Evolutionary conservation across 2,888 invertebrate species (phyloP).

Genomic region (Leptura quadrifasciata): DNA sequence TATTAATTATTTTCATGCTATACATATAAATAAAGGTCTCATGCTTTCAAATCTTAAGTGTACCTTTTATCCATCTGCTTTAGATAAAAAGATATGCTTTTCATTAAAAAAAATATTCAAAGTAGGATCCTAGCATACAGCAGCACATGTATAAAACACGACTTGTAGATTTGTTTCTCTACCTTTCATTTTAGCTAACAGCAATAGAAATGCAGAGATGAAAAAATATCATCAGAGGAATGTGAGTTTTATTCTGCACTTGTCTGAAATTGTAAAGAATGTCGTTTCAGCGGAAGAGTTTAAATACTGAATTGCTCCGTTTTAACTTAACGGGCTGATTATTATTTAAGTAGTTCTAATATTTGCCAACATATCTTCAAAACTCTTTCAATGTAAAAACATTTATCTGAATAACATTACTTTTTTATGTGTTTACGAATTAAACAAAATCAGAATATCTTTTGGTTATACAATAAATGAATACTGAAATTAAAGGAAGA

Average conservation of each 20-base stretch:
- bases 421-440: not conserved
- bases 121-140: not conserved
- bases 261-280: constrained; percentile 13
- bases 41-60: constrained; percentile 3
- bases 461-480: too few relatives aligned
- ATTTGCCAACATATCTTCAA: not conserved
- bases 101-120: constrained; percentile 22
- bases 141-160: not conserved
- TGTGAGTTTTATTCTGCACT: constrained; percentile 17
- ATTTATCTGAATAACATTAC: not conserved
- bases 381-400: not conserved
- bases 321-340: constrained; percentile 22
- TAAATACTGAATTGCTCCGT: constrained; percentile 9
- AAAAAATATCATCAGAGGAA: constrained; percentile 32
- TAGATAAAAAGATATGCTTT: constrained; percentile 4
- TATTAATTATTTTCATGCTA: not conserved
- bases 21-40: not conserved
- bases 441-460: too few relatives aligned
- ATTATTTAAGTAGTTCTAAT: constrained; percentile 28
- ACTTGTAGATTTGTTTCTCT: constrained; percentile 10
- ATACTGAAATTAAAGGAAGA: too few relatives aligned
- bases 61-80: not conserved
- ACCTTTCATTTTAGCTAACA: constrained; percentile 10
- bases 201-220: constrained; percentile 5
- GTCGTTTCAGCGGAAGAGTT: constrained; percentile 21